A percentile compares a stretch with the other conserved stretches of the same genome.
Evolutionary conservation across 2,888 invertebrate species (phyloP).

Genomic region (Folsomia candida): DNA sequence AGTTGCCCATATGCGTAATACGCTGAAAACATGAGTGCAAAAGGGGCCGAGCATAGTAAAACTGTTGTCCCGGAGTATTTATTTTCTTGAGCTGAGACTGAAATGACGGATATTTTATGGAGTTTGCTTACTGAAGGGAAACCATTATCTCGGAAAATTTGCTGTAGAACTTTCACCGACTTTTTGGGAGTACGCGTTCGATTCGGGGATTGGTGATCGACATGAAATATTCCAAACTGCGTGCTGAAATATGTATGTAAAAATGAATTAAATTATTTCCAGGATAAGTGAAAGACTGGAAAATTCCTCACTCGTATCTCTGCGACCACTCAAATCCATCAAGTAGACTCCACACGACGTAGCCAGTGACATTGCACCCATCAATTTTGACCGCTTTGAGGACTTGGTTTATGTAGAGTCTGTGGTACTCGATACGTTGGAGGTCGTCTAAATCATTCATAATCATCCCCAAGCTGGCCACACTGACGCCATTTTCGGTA

Average conservation of each 20-base stretch:
- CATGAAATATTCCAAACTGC: constrained; percentile 13
- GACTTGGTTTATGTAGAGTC: constrained; percentile 9
- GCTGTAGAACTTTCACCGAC: background rate
- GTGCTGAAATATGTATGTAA: background rate
- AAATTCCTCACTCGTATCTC: constrained; percentile 51
- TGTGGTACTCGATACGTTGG: constrained; percentile 2
- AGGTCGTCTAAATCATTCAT: constrained; percentile 3
- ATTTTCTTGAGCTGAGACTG: background rate
- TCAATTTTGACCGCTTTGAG: constrained; percentile 46
- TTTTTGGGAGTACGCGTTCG: constrained; percentile 8
- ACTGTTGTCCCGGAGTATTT: background rate
- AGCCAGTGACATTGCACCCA: constrained; percentile 53
- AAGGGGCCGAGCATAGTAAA: constrained; percentile 1
- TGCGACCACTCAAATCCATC: constrained; percentile 55
- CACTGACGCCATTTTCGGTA: constrained; percentile 16
- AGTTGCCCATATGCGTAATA: constrained; percentile 6
- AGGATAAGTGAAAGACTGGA: background rate
- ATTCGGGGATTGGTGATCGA: background rate
- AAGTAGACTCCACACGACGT: constrained; percentile 54
- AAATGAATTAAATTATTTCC: constrained; percentile 3
- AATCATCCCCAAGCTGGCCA: background rate
- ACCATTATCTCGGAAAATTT: constrained; percentile 9
- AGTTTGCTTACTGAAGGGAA: constrained; percentile 5
- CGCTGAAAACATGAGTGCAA: background rate
- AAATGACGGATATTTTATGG: background rate